Base-by-base conservation (phyloP, 2,113 vertebrate species). In the Bombycilla garrulus region DNA sequence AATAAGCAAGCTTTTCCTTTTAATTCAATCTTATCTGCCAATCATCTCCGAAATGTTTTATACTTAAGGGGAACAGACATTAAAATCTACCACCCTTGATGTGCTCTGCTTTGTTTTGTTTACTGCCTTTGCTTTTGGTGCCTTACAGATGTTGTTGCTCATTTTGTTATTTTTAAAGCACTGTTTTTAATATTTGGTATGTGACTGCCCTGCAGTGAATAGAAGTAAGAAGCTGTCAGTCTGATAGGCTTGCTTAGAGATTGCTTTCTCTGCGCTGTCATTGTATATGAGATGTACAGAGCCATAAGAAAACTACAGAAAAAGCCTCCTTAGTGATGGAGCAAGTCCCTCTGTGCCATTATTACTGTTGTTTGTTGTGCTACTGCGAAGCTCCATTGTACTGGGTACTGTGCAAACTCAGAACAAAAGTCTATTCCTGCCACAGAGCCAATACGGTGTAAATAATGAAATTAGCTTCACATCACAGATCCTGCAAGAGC, bases 251-350 rank as follows among this genome's bases (percentile, higher is more conserved):
- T 86, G 58, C 51, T 92, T 70, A 80, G 71, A 94, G 67, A 90
- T 60, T 96, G 90, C 76, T 90, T 95, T 96, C 82, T 96, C 60
- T 77, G 11, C 86, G 92, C 69, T 96, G 76, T 94, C 82, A 90
- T 15, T 74, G 64, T 57, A 54, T 21, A 24, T 2, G 14, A 85
- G 67, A 93, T 10, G 44, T 33, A 73, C 9, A 6, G 38, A 91
- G 29, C 16, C 51, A 80, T 36, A 81, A 48, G 42, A 58, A 93
- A 94, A 51, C 21, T 40, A 70, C 0, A 50, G 47, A 73, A 77
- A 84, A 44, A 56, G 6, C 22, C 15, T 83, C 54, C 44, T 70
- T 7, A 38, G 38, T 38, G 47, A 81, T 48, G n/a, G 36, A 93
- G 71, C 56, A 88, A 57, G 31, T 80, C 38, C 70, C 54, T 50